Conservation (phyloP, 2,888 invertebrate species). For the Xestia ashworthii region DNA sequence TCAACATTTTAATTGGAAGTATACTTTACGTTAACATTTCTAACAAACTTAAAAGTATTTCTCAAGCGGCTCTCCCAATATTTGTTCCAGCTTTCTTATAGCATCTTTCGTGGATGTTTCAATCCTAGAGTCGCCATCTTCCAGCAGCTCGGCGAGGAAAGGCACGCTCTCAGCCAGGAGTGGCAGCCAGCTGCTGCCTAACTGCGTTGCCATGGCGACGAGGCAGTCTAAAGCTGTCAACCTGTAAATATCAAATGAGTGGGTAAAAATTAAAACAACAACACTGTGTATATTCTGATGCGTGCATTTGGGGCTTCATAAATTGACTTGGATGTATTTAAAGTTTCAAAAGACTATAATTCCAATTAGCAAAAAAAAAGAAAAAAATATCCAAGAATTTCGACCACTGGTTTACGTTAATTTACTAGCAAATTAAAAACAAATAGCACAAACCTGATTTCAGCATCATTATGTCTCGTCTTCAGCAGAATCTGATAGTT, state of each 20-base stretch:
- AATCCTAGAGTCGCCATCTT: slow-evolving; percentile 96
- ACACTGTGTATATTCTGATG: not conserved
- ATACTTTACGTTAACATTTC: not conserved
- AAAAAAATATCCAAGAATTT: not conserved
- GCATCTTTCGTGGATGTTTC: slow-evolving; percentile 95
- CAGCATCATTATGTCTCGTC: slow-evolving; percentile 94
- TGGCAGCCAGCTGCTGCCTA: slow-evolving; percentile 97
- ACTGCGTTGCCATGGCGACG: slow-evolving; percentile 94
- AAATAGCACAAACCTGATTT: slow-evolving; percentile 89
- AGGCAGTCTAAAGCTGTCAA: slow-evolving; percentile 93
- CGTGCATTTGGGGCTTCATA: not conserved
- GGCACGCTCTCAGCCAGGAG: slow-evolving; percentile 98
- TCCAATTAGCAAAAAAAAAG: not conserved
- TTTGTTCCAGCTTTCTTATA: slow-evolving; percentile 95
- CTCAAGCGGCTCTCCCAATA: slow-evolving; percentile 97
- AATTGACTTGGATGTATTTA: not conserved
- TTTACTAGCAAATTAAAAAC: not conserved
- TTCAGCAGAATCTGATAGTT: slow-evolving; percentile 97
- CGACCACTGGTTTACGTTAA: not conserved
- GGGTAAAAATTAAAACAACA: not conserved
- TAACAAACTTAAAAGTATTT: slow-evolving; percentile 93
- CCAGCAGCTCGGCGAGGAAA: slow-evolving; percentile 97
- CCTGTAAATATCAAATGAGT: slow-evolving; percentile 78
- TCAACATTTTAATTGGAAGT: not conserved
- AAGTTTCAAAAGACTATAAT: not conserved